Evolutionary conservation across 2,113 vertebrate genomes (phyloP), one percentile per base, ranked within the genome.

Genomic region (Channa argus): DNA sequence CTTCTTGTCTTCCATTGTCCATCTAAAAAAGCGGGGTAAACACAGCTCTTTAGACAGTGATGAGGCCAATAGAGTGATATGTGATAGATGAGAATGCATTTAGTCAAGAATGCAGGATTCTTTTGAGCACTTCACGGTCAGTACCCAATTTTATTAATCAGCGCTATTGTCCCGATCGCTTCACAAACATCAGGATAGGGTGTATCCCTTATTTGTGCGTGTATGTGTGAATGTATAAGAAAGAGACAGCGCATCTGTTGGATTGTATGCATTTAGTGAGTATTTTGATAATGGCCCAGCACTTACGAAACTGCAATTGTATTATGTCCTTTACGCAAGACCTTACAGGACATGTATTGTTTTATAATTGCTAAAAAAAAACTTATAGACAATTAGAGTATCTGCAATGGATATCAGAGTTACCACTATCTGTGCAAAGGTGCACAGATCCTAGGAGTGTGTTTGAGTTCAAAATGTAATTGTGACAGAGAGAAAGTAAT

Each of bases 91-190:
- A 80, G 68, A 71, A 65, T 52, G 46, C 34, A 58, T 81, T 84
- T 86, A 74, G 58, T 70, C 36, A 15, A 54, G 10, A 44, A 59
- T 72, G 47, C 41, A 45, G 68, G 69, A 69, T 86, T 44, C 71
- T 84, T 71, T 51, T 64, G 59, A 73, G 68, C 43, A 74, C 59
- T 77, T 73, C 52, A 46, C 36, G 46, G 61, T 51, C 75, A 59
- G 66, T 5, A 7, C 63, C 44, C 61, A 83, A 62, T 88, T 81
- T 74, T 65, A 82, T 74, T 66, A 87, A 87, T 90, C 85, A 89
- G 52, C 9, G 55, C 77, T 67, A 83, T 86, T 88, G 83, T 88
- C 55, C 66, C 4, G 8, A n/a, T 45, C 58, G 38, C 46, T 53
- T 77, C 45, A 36, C 45, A 56, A 41, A 63, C 51, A 54, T 52